Conservation (phyloP, 2,797 vertebrate species). For the Mormyrops attenuatus region DNA sequence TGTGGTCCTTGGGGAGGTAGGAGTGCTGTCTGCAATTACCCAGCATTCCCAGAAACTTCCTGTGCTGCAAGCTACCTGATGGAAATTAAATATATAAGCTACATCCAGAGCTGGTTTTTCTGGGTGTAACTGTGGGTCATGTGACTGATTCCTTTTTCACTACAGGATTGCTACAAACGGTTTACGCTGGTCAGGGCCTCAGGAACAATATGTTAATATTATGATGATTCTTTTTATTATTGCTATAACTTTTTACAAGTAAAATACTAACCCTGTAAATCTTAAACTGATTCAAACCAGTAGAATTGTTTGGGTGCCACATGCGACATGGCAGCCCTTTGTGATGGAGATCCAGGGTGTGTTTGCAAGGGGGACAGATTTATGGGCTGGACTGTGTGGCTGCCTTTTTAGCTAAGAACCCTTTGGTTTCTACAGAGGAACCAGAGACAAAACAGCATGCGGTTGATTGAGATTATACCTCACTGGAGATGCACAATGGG, state of each 20-base stretch:
- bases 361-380: constrained; percentile 58
- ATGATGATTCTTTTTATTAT: not conserved
- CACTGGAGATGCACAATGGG: constrained; percentile 53
- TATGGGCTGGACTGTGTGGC: constrained; percentile 55
- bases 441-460: constrained; percentile 50
- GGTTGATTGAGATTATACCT: constrained; percentile 55
- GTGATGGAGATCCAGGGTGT: constrained; percentile 38
- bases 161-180: not conserved
- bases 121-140: constrained; percentile 41
- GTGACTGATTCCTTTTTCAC: constrained; percentile 21
- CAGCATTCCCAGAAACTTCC: constrained; percentile 47
- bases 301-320: constrained; percentile 21
- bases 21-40: constrained; percentile 63
- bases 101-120: constrained; percentile 40
- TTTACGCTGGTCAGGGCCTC: not conserved
- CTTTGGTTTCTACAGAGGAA: constrained; percentile 40
- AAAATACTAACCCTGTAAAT: not conserved
- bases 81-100: constrained; percentile 34
- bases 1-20: constrained; percentile 43
- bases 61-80: constrained; percentile 27
- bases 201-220: not conserved
- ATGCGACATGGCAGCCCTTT: constrained; percentile 38
- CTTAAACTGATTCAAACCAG: not conserved
- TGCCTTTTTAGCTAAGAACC: constrained; percentile 37
- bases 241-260: not conserved